Conservation (phyloP, 1,140 invertebrate species). For the Rhopalosiphum padi region DNA sequence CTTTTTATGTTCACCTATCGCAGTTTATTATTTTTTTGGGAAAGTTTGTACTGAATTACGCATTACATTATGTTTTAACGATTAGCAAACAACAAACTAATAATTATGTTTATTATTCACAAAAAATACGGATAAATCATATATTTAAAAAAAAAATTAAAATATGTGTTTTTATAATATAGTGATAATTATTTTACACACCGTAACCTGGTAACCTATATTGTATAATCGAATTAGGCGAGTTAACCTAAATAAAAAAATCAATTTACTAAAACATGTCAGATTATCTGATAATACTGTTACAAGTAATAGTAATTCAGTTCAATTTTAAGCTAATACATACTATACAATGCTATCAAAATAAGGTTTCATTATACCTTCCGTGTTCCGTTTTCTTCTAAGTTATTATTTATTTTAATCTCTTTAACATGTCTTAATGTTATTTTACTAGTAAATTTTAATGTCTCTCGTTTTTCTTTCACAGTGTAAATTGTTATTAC, state of each 20-base stretch:
- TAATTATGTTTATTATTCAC: too few relatives aligned
- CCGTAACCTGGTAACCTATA: neutral
- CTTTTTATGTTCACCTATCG: neutral
- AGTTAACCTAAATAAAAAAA: slow-evolving; percentile 5
- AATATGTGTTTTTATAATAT: too few relatives aligned
- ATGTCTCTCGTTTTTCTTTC: too few relatives aligned
- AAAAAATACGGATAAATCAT: neutral
- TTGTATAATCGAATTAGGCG: neutral
- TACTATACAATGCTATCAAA: neutral
- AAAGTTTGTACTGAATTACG: too few relatives aligned
- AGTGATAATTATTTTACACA: neutral
- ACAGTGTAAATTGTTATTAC: too few relatives aligned
- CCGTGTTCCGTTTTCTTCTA: neutral
- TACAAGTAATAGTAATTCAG: neutral
- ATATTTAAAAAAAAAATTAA: neutral
- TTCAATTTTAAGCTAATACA: neutral
- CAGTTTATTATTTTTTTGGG: neutral
- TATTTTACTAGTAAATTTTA: neutral
- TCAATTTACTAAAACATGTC: neutral
- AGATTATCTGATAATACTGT: neutral
- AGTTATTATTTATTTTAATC: neutral
- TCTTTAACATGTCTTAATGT: neutral
- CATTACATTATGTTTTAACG: too few relatives aligned
- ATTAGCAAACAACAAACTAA: too few relatives aligned
- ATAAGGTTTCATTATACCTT: neutral